phyloP scores from a whole-genome alignment of 2,888 invertebrate species.

The Spodoptera littoralis region DNA sequence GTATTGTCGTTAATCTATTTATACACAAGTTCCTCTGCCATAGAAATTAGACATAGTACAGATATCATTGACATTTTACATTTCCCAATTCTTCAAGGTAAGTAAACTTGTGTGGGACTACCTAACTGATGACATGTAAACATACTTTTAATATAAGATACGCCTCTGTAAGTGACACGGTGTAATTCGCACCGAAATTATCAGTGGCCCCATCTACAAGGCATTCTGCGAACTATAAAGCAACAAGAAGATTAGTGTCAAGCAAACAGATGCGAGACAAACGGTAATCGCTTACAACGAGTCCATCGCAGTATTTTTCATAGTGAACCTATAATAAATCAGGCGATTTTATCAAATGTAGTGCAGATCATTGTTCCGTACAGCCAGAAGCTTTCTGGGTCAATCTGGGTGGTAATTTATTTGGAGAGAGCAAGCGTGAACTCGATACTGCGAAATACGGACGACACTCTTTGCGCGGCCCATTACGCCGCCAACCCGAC shows the following conservation, averaged over 20 bases:
- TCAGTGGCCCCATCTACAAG: conserved; percentile 43
- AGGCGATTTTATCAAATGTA: conserved; percentile 53
- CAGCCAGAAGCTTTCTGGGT: conserved; percentile 76
- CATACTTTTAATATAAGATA: too few relatives aligned
- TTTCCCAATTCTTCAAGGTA: too few relatives aligned
- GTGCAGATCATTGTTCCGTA: conserved; percentile 69
- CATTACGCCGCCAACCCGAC: conserved; percentile 63
- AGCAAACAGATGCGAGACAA: conserved; percentile 25
- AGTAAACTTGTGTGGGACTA: too few relatives aligned
- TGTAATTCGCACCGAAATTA: conserved; percentile 22
- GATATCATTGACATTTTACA: too few relatives aligned
- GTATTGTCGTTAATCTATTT: conserved; percentile 8
- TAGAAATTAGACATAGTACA: too few relatives aligned
- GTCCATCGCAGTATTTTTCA: conserved; percentile 36
- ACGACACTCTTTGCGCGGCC: conserved; percentile 62
- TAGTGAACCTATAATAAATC: conserved; percentile 47
- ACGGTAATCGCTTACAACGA: conserved; percentile 34
- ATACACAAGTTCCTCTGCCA: too few relatives aligned
- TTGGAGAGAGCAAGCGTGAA: conserved; percentile 75
- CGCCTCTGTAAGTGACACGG: conserved; percentile 8
- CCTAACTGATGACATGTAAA: too few relatives aligned
- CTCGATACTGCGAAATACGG: conserved; percentile 70
- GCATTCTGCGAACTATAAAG: conserved; percentile 36
- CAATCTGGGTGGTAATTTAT: conserved; percentile 82
- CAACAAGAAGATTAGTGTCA: conserved; percentile 40